Conservation (phyloP, 2,797 vertebrate genomes). For the Lophotriccus pileatus region DNA sequence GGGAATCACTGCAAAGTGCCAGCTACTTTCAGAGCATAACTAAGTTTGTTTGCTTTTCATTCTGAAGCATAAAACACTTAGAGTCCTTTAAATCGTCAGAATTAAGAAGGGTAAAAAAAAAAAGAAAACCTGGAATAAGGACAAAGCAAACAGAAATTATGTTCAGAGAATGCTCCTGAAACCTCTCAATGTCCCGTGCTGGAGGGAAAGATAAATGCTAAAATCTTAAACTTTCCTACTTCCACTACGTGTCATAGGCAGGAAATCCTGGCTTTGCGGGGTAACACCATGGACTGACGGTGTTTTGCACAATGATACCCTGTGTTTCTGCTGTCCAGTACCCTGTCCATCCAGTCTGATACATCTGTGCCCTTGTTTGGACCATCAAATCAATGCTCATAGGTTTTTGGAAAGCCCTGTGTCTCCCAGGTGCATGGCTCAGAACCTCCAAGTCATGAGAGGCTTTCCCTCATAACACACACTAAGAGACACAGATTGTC, state of each 20-base stretch:
- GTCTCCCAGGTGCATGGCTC: rapidly evolving
- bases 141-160: not conserved
- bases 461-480: not conserved
- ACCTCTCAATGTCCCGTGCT: not conserved
- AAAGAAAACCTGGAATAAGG: not conserved
- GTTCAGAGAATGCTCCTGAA: not conserved
- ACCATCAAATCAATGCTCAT: not conserved
- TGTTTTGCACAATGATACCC: not conserved
- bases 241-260: not conserved
- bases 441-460: rapidly evolving
- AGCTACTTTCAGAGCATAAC: not conserved
- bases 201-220: not conserved
- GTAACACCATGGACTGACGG: not conserved
- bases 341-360: not conserved
- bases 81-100: not conserved
- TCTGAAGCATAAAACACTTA: not conserved
- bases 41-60: not conserved
- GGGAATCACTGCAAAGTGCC: not conserved
- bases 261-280: not conserved
- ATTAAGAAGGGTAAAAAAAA: not conserved
- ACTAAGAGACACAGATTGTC: not conserved
- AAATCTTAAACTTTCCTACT: not conserved
- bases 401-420: not conserved
- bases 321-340: not conserved
- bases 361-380: not conserved